Percentiles rank a stretch among this genome's conserved stretches.
phyloP scores from a whole-genome alignment of 1,140 invertebrate species.

The Bombus cullumanus region DNA sequence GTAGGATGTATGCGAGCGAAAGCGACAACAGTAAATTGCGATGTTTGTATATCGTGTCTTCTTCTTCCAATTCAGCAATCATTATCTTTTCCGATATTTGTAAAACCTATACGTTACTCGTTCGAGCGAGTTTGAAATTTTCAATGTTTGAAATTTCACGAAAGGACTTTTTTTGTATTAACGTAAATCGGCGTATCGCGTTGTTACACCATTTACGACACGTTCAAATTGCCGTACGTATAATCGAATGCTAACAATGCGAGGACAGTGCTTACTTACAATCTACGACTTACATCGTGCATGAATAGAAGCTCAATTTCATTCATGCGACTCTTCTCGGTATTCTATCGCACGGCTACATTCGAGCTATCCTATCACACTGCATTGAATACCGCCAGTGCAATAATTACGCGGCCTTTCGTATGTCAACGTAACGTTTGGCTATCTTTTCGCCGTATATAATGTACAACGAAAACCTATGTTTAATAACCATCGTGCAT shows the following conservation, averaged over 20 bases:
- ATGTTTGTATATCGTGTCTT: background rate
- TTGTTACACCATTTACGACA: constrained; percentile 4
- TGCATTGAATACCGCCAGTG: constrained; percentile 35
- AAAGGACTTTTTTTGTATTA: background rate
- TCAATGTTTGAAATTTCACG: background rate
- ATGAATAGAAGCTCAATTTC: constrained; percentile 66
- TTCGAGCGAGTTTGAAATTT: too few relatives aligned
- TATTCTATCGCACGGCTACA: constrained; percentile 40
- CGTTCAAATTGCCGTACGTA: constrained; percentile 44
- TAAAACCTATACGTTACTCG: too few relatives aligned
- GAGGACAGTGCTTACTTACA: constrained; percentile 72
- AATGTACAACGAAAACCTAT: background rate
- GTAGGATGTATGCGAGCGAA: too few relatives aligned
- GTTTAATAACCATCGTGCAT: background rate
- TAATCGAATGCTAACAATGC: constrained; percentile 55
- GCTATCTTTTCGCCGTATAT: background rate
- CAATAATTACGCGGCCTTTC: constrained; percentile 33
- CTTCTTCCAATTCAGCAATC: background rate
- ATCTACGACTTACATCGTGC: constrained; percentile 69
- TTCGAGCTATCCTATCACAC: constrained; percentile 30
- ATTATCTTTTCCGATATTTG: background rate
- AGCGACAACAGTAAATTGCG: background rate
- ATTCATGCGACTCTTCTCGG: constrained; percentile 54
- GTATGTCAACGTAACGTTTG: background rate
- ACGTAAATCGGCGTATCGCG: background rate